These are phyloP conservation scores for Procambarus virginalis DNA, from an alignment of 1,140 invertebrate genomes.

Conservation along the genomic window DNA sequence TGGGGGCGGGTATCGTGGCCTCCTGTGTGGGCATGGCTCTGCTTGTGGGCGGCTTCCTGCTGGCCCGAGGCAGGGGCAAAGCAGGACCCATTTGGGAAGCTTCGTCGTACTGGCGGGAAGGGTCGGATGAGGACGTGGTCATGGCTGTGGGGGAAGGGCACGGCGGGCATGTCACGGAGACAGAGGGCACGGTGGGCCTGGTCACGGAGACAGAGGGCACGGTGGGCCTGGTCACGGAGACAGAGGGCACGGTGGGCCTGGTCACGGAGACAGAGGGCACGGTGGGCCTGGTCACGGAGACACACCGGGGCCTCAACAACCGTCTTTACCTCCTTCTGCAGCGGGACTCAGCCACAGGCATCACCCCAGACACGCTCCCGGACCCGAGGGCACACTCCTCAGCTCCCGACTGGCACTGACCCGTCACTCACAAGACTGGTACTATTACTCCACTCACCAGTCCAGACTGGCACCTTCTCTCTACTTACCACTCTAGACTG, in stretches of 20 bases:
- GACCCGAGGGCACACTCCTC: constrained; percentile 9
- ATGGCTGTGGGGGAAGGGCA: constrained; percentile 29
- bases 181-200: constrained; percentile 46
- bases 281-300: constrained; percentile 49
- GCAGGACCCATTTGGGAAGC: constrained; percentile 10
- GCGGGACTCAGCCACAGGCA: constrained; percentile 48
- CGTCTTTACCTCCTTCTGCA: constrained; percentile 60
- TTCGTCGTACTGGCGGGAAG: constrained; percentile 47
- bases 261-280: constrained; percentile 47
- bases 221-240: constrained; percentile 40
- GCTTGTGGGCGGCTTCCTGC: constrained; percentile 47
- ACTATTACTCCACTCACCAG: background rate
- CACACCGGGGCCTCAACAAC: constrained; percentile 63
- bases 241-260: constrained; percentile 11
- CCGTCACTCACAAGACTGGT: background rate
- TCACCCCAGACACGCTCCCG: constrained; percentile 44
- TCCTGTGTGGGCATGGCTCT: constrained; percentile 53
- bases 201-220: constrained; percentile 51
- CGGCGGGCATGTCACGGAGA: constrained; percentile 33
- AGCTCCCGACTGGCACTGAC: background rate
- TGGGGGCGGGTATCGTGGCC: constrained; percentile 59
- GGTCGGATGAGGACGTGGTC: constrained; percentile 37
- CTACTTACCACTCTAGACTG: background rate
- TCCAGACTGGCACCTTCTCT: background rate
- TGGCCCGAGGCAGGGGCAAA: constrained; percentile 39